Percentiles rank a stretch among this genome's conserved stretches.
These are phyloP conservation scores for Cosmorhoe ocellata DNA, from an alignment of 2,888 invertebrate genomes.

Conservation along the genomic window DNA sequence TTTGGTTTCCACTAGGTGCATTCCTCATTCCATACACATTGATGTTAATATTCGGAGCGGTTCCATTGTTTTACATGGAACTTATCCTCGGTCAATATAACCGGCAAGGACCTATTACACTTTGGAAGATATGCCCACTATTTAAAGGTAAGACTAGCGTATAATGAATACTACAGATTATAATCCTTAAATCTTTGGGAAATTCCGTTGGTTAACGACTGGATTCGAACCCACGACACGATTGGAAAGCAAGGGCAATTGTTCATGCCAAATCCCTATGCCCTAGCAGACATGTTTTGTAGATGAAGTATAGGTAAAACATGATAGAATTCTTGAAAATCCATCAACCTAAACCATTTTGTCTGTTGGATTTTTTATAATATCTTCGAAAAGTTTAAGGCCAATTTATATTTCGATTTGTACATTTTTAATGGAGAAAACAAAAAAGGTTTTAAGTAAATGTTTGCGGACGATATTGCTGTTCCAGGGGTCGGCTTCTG, in stretches of 20 bases:
- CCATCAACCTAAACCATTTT: no score
- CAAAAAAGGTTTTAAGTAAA: not conserved
- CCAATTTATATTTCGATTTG: not conserved
- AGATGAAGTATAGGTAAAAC: no score
- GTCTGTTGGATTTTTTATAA: no score
- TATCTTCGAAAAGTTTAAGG: not conserved
- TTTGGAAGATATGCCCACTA: constrained; percentile 92
- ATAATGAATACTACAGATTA: no score
- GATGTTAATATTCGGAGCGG: constrained; percentile 89
- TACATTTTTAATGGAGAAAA: constrained; percentile 6
- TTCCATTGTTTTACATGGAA: constrained; percentile 91
- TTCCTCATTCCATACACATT: constrained; percentile 89
- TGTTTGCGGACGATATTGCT: constrained; percentile 5
- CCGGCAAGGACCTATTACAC: constrained; percentile 88
- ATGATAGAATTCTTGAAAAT: no score
- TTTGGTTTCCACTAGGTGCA: constrained; percentile 79
- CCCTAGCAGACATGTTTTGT: no score
- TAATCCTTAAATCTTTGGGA: no score
- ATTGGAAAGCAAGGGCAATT: no score
- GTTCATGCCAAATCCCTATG: no score
- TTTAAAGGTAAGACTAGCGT: constrained; percentile 85
- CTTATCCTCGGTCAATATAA: constrained; percentile 89
- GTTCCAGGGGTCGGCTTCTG: constrained; percentile 88
- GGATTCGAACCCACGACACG: no score
- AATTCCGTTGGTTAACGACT: no score